A percentile compares a stretch with the other conserved stretches of the same genome.
Conservation (phyloP, 1,140 invertebrate genomes). For the Eurosta solidaginis region DNA sequence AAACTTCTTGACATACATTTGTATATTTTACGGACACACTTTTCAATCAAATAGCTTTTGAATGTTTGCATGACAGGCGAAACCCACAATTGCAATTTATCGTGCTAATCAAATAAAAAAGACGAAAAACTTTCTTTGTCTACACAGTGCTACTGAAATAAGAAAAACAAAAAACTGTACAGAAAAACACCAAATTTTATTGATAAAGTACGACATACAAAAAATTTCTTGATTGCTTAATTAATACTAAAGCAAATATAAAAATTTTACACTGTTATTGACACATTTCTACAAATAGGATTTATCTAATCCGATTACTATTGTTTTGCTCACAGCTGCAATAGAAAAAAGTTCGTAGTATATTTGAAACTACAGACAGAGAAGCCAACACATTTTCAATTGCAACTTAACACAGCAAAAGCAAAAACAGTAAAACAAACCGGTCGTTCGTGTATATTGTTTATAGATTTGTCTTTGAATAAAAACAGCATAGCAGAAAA, state of each 20-base stretch:
- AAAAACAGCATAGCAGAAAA: too few species aligned
- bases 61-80: background rate
- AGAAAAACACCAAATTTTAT: background rate
- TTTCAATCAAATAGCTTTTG: background rate
- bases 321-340: background rate
- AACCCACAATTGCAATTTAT: background rate
- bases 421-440: too few species aligned
- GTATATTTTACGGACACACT: background rate
- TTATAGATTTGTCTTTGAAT: background rate
- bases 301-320: background rate
- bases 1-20: background rate
- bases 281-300: background rate
- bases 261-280: background rate
- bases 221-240: background rate
- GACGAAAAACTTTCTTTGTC: background rate
- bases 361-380: background rate
- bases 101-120: too few species aligned
- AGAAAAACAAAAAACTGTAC: background rate
- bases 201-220: background rate
- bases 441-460: too few species aligned
- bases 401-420: background rate
- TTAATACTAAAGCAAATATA: background rate
- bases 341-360: background rate
- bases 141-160: background rate
- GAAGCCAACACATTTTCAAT: background rate